Evolutionary conservation across 2,888 invertebrate species (phyloP), one percentile per base, ranked within the genome.

Genomic region (Amiota minor): DNA sequence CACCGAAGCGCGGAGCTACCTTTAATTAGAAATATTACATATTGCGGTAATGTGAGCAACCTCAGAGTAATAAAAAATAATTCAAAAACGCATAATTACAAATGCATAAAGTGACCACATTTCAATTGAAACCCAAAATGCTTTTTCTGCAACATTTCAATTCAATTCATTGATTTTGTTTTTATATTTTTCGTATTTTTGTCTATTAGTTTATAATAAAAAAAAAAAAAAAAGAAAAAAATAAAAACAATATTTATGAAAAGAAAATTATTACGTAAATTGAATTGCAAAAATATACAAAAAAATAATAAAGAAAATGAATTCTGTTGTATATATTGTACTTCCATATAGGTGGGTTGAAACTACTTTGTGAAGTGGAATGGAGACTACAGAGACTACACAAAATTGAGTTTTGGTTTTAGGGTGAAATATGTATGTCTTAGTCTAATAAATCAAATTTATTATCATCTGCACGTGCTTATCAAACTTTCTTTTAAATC

Each of bases 11-110:
- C 4, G n/a, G 12, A n/a, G 14, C n/a, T 62, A 85, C 86, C 81
- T 84, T 82, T 85, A 82, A 85, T 82, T 82, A 85, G 84, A 82
- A 85, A 82, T 82, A 81, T 84, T 82, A 84, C 85, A 83, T 35
- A 79, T 86, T 62, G 61, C 61, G 61, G 61, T 62, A 62, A 62
- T 35, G 35, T n/a, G 61, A 23, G 35, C 61, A 35, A 62, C 61
- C 61, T 62, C 61, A 62, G 61, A 20, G 35, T 35, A 62, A 62
- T 62, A 14, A 62, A 62, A 62, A 35, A 62, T 62, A 35, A 62
- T 35, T 35, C 6, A 8, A 62, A 23, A 62, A 35, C 35, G 20
- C 61, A 23, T 62, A 62, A 62, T 62, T 62, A 62, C 35, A 35
- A 62, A 62, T 62, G 61, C 61, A 62, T 62, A 62, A 62, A 62